Base-by-base conservation (phyloP, 1,140 invertebrate genomes). In the Dreissena rostriformis region DNA sequence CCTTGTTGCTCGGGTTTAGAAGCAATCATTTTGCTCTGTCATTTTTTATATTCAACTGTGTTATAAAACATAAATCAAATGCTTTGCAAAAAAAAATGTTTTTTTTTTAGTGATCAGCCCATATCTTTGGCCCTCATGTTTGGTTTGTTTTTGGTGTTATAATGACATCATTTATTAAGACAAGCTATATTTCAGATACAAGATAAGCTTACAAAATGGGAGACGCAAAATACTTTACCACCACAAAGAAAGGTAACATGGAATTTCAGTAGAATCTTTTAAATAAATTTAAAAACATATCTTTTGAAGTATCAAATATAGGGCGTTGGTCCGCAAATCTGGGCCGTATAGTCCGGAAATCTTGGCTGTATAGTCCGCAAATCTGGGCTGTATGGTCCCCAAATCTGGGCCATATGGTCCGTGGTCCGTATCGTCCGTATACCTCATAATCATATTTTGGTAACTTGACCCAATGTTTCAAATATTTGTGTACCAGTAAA, bases 211-310 rank as follows among this genome's bases (percentile, higher is more conserved):
- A 71, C 85, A 95, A 95, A 90, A 99, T 99, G 98, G 99, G 99
- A 65, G 99, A 99, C 94, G 99, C 99, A 65, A 99, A 99, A 93
- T 99, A 99, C 95, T 99, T 99, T 92, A 99, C 98, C 11, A 99
- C 99, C 84, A 99, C 98, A 80, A 99, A 99, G 94, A 99, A 99
- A 94, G 99, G 95, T 95, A 90, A 90, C 29, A 6, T 17, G 19
- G 19, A 4, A 14, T 61, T 2, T 61, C 57, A 61, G 17, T 61
- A 61, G 22, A 73, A 29, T 51, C 28, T 22, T 73, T 29, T 8
- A 49, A n/a, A 14, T 57, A 12, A 57, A 19, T 12, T 57, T 14
- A 14, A 57, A 57, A 57, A 14, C 12, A 14, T 14, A 57, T 12
- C 19, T 57, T 57, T 14, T 57, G 19, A 14, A 14, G 53, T 57